Percentiles rank a stretch among this genome's conserved stretches.
phyloP scores from a whole-genome alignment of 2,888 invertebrate species.

The Stenurella melanura region DNA sequence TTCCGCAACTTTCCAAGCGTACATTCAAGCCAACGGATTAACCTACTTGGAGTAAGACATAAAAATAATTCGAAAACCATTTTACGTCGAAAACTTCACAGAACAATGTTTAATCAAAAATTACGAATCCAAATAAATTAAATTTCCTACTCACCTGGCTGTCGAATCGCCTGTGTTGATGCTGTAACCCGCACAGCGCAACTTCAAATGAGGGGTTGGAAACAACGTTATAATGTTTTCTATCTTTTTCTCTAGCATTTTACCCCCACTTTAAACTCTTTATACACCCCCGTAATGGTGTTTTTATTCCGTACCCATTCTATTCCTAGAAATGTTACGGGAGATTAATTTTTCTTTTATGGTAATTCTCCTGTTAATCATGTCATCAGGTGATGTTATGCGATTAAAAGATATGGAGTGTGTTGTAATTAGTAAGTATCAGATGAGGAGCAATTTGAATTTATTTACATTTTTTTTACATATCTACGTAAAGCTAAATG shows the following conservation, averaged over 20 bases:
- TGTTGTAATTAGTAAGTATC: conserved; percentile 15
- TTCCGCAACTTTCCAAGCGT: conserved; percentile 3
- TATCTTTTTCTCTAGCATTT: conserved; percentile 58
- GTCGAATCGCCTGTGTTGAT: conserved; percentile 52
- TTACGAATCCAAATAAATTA: conserved; percentile 31
- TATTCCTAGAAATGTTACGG: conserved; percentile 49
- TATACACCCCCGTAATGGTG: conserved; percentile 59
- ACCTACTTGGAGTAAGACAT: not conserved
- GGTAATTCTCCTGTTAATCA: conserved; percentile 43
- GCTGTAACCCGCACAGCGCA: conserved; percentile 64
- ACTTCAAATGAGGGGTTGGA: conserved; percentile 65
- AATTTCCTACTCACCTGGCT: conserved; percentile 58
- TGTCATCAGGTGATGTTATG: conserved; percentile 20
- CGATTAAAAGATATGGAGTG: conserved; percentile 24
- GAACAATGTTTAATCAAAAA: conserved; percentile 29
- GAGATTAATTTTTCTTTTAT: conserved; percentile 51
- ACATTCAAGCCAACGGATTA: not conserved
- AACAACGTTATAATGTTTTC: conserved; percentile 58
- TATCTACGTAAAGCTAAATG: not conserved
- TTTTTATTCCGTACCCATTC: conserved; percentile 41
- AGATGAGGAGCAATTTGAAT: conserved; percentile 19
- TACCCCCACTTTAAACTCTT: conserved; percentile 63
- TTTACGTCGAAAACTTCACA: conserved; percentile 20
- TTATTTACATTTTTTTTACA: not conserved
- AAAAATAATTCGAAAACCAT: conserved; percentile 14